Conservation (phyloP, 1,140 invertebrate species). For the Heliconius nattereri region DNA sequence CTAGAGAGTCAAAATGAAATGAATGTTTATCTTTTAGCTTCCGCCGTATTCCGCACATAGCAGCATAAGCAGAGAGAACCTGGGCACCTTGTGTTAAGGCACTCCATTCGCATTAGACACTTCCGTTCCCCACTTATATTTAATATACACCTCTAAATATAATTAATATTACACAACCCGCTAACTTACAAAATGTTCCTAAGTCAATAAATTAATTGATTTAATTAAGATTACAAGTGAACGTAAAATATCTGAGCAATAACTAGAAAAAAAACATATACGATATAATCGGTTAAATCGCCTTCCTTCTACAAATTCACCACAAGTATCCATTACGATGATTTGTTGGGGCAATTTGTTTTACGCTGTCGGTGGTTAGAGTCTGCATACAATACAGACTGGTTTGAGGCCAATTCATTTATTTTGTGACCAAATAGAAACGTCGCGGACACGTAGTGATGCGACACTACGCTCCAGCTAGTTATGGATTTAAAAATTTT, state of each 20-base stretch:
- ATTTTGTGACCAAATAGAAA: background rate
- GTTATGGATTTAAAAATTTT: too few species aligned
- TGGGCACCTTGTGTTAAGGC: too few species aligned
- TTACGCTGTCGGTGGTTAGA: conserved; percentile 28
- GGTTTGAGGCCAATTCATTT: background rate
- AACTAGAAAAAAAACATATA: conserved; percentile 25
- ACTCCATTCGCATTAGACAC: too few species aligned
- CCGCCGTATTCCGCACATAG: too few species aligned
- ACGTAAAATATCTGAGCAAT: conserved; percentile 26
- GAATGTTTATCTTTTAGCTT: too few species aligned
- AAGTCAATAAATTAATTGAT: conserved; percentile 19
- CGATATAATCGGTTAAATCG: conserved; percentile 28
- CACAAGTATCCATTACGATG: conserved; percentile 34
- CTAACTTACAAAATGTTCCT: background rate
- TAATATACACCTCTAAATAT: too few species aligned
- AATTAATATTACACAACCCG: background rate
- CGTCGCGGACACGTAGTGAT: background rate
- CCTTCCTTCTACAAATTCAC: conserved; percentile 29
- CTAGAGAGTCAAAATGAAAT: too few species aligned
- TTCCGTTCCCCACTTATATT: too few species aligned
- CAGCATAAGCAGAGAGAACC: too few species aligned
- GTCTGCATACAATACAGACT: conserved; percentile 17
- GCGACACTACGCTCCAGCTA: background rate
- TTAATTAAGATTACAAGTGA: conserved; percentile 28
- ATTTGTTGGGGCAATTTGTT: conserved; percentile 33